These are phyloP conservation scores for Hydrophis major DNA, from an alignment of 2,797 vertebrate species.

Conservation along the genomic window DNA sequence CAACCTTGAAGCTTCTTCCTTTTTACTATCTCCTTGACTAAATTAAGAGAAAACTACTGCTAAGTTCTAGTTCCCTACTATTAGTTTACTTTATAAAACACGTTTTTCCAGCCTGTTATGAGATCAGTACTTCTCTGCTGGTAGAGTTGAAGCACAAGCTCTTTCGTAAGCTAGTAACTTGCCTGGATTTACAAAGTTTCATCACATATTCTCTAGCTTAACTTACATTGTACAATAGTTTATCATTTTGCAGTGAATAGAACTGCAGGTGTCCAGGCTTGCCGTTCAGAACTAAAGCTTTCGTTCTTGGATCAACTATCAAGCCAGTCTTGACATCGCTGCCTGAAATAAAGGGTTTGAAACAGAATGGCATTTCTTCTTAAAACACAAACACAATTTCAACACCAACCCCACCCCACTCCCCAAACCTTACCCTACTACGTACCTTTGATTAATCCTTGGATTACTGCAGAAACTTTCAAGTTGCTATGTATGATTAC, in stretches of 20 bases:
- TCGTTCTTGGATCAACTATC: conserved; percentile 87
- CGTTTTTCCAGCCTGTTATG: background rate
- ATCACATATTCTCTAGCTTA: background rate
- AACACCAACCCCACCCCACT: background rate
- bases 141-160: background rate
- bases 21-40: background rate
- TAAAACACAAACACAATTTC: background rate
- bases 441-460: conserved; percentile 91
- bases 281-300: conserved; percentile 92
- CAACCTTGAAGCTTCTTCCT: background rate
- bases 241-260: conserved; percentile 89
- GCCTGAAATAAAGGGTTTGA: conserved; percentile 68
- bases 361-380: background rate
- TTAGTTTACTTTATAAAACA: background rate
- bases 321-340: conserved; percentile 77
- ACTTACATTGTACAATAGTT: conserved; percentile 92
- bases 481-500: conserved; percentile 84
- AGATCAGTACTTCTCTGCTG: background rate
- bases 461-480: conserved; percentile 84
- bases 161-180: background rate
- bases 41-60: background rate
- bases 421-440: background rate
- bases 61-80: background rate
- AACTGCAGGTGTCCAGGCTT: conserved; percentile 96
- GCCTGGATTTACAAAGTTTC: background rate